Percentiles rank a stretch among this genome's conserved stretches.
Conservation (phyloP, 2,888 invertebrate genomes). For the Nezara viridula region DNA sequence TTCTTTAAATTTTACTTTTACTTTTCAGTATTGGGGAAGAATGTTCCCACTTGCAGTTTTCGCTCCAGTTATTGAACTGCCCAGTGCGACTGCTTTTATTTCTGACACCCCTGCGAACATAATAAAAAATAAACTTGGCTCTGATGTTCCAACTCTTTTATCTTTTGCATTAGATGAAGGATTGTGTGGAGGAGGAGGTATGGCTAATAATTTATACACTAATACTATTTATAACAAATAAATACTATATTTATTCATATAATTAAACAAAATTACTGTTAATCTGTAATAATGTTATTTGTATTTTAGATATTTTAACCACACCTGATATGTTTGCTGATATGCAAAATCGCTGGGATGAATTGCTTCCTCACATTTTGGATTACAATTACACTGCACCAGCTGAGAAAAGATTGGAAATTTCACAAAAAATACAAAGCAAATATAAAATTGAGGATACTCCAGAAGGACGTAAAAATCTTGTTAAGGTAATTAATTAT, state of each 20-base stretch:
- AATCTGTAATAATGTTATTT: neutral
- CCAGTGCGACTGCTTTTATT: neutral
- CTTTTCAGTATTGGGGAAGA: neutral
- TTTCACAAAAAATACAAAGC: slow-evolving; percentile 63
- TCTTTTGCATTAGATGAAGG: neutral
- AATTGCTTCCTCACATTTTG: slow-evolving; percentile 65
- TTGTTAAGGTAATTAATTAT: neutral
- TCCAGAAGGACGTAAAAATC: slow-evolving; percentile 47
- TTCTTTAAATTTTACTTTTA: neutral
- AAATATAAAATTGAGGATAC: slow-evolving; percentile 65
- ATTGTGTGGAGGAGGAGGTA: neutral
- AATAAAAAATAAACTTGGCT: neutral
- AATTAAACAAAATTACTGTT: too few species aligned
- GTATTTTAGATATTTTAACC: slow-evolving; percentile 51
- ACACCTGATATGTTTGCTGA: slow-evolving; percentile 50
- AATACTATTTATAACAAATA: too few species aligned
- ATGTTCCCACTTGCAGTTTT: neutral
- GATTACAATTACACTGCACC: slow-evolving; percentile 66
- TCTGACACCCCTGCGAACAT: neutral
- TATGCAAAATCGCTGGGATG: slow-evolving; percentile 64
- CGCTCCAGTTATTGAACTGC: neutral
- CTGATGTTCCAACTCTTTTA: neutral
- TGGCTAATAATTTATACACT: too few species aligned
- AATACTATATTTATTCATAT: too few species aligned
- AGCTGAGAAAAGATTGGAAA: slow-evolving; percentile 59